phyloP scores from a whole-genome alignment of 2,113 vertebrate genomes.

The Oostethus manadensis region DNA sequence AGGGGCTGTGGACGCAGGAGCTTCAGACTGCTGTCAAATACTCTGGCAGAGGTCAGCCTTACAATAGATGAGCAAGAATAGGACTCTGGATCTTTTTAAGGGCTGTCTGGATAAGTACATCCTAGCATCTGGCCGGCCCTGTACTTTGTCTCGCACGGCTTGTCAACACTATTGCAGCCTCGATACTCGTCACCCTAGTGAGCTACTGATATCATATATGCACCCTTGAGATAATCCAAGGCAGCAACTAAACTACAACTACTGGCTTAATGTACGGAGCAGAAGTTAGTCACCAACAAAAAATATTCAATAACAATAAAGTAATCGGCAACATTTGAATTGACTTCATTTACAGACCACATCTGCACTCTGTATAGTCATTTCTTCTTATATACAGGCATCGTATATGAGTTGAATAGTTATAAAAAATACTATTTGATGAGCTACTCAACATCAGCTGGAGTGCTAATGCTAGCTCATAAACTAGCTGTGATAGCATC shows the following conservation, averaged over 20 bases:
- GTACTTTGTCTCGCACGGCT: conserved; percentile 23
- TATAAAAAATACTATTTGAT: too few relatives aligned
- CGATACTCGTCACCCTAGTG: conserved; percentile 1
- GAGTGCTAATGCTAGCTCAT: too few relatives aligned
- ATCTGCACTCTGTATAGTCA: too few relatives aligned
- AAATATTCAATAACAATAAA: too few relatives aligned
- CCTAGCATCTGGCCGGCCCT: conserved; percentile 29
- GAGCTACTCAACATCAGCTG: too few relatives aligned
- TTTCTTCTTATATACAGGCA: too few relatives aligned
- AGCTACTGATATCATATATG: conserved; percentile 4
- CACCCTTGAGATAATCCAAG: neutral
- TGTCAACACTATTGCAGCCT: conserved; percentile 24
- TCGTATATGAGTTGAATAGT: too few relatives aligned
- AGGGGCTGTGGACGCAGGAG: conserved; percentile 3
- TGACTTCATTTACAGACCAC: too few relatives aligned
- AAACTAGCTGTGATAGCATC: too few relatives aligned
- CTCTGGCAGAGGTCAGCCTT: conserved; percentile 28
- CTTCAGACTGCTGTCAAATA: conserved; percentile 30
- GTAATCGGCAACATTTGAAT: too few relatives aligned
- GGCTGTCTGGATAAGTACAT: conserved; percentile 26
- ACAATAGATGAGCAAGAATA: conserved; percentile 38
- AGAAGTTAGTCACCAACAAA: too few relatives aligned
- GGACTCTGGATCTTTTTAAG: conserved; percentile 37
- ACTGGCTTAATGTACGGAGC: too few relatives aligned
- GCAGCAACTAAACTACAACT: neutral